phyloP scores from a whole-genome alignment of 2,113 vertebrate genomes.

The Neolamprologus cancellatus region DNA sequence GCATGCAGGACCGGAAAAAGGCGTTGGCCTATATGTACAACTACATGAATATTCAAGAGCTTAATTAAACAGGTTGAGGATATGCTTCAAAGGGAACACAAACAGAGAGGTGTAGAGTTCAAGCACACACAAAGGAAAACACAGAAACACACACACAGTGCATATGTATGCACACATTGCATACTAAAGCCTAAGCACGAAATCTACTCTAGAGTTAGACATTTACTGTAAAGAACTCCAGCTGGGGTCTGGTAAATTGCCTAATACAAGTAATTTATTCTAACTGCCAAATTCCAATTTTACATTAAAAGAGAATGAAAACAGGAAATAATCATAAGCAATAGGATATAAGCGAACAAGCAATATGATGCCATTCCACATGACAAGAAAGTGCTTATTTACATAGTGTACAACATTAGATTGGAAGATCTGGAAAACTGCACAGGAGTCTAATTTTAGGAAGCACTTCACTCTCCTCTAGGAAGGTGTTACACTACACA shows the following conservation, averaged over 20 bases:
- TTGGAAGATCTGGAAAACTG: not conserved
- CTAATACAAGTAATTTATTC: not conserved
- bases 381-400: not conserved
- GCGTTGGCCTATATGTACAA: constrained; percentile 36
- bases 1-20: not conserved
- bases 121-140: not conserved
- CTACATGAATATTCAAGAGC: constrained; percentile 58
- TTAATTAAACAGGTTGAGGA: constrained; percentile 40
- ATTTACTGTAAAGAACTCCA: not conserved
- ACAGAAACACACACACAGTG: not conserved
- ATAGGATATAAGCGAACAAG: not conserved
- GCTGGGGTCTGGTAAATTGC: not conserved
- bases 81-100: constrained; percentile 43
- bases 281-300: not conserved
- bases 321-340: not conserved
- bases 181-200: not conserved
- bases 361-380: not conserved
- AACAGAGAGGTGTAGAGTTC: constrained; percentile 28
- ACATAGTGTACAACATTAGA: not conserved
- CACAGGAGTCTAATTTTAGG: not conserved
- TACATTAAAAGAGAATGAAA: not conserved
- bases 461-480: not conserved
- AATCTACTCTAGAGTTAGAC: not conserved
- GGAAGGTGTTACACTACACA: not conserved
- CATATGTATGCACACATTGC: not conserved